Percentiles rank a stretch among this genome's conserved stretches.
These are phyloP conservation scores for Muscina levida DNA, from an alignment of 2,888 invertebrate genomes.

Conservation along the genomic window DNA sequence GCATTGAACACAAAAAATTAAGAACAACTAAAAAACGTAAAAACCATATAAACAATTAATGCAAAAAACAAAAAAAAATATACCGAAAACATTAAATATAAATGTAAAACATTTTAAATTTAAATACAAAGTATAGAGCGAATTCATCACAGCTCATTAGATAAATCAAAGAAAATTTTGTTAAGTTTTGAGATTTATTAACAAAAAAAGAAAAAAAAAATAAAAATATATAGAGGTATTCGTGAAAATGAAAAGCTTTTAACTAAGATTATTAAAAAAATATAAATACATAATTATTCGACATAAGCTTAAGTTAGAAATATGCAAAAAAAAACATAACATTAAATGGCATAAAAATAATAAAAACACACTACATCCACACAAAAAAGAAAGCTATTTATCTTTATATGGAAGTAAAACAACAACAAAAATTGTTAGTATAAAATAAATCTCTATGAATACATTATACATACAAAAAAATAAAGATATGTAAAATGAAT, in stretches of 20 bases:
- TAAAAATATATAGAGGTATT: no score
- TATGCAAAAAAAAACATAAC: neutral
- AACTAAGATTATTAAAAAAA: slow-evolving; percentile 13
- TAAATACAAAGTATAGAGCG: neutral
- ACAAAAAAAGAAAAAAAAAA: neutral
- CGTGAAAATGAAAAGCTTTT: slow-evolving; percentile 38
- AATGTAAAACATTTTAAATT: slow-evolving; percentile 36
- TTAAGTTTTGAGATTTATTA: slow-evolving; percentile 49
- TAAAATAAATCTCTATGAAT: no score
- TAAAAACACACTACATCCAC: slow-evolving; percentile 3
- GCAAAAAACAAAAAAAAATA: slow-evolving; percentile 19
- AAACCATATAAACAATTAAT: no score
- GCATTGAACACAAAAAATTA: no score
- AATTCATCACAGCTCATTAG: no score
- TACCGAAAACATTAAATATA: neutral
- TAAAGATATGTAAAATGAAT: neutral
- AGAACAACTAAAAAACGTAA: no score
- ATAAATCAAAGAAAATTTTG: slow-evolving; percentile 17
- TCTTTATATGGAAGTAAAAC: no score
- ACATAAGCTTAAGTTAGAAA: neutral
- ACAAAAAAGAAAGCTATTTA: no score
- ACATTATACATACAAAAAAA: slow-evolving; percentile 5
- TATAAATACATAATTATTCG: neutral
- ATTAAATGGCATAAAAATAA: no score
- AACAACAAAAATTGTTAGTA: neutral